Conservation (phyloP, 2,797 vertebrate species). For the Poeciliopsis presidionis region DNA sequence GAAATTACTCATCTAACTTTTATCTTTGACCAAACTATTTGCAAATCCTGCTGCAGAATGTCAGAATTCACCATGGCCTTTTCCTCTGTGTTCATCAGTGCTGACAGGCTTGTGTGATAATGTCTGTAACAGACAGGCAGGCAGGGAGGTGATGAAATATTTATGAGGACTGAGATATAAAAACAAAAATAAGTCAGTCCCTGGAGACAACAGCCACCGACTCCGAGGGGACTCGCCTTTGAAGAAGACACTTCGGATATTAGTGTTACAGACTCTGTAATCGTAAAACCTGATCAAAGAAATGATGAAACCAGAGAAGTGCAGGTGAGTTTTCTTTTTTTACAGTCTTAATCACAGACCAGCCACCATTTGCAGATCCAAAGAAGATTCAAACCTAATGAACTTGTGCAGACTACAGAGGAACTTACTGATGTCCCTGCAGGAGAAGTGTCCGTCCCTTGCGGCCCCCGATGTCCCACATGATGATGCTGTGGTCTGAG, state of each 20-base stretch:
- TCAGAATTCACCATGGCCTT: constrained; percentile 22
- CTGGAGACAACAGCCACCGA: constrained; percentile 36
- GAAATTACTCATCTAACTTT: too few relatives aligned
- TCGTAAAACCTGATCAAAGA: not conserved
- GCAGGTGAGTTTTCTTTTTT: not conserved
- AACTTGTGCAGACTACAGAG: not conserved
- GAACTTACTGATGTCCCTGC: constrained; percentile 94
- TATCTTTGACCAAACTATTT: constrained; percentile 11
- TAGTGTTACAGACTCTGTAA: not conserved
- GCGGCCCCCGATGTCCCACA: constrained; percentile 99
- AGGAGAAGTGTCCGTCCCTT: constrained; percentile 91
- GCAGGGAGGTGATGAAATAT: constrained; percentile 33
- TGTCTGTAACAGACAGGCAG: constrained; percentile 6
- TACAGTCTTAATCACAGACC: not conserved
- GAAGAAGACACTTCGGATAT: constrained; percentile 4
- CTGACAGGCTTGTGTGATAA: constrained; percentile 17
- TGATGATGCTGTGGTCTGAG: constrained; percentile 96
- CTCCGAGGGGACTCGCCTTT: constrained; percentile 35
- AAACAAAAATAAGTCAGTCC: constrained; percentile 11
- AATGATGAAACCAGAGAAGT: not conserved
- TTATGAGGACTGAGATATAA: constrained; percentile 20
- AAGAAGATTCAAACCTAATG: not conserved
- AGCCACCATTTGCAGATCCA: not conserved
- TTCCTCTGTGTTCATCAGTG: constrained; percentile 17
- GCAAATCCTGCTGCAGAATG: constrained; percentile 25